Evolutionary conservation across 2,113 vertebrate genomes (phyloP).

Genomic region (Oreochromis niloticus): DNA sequence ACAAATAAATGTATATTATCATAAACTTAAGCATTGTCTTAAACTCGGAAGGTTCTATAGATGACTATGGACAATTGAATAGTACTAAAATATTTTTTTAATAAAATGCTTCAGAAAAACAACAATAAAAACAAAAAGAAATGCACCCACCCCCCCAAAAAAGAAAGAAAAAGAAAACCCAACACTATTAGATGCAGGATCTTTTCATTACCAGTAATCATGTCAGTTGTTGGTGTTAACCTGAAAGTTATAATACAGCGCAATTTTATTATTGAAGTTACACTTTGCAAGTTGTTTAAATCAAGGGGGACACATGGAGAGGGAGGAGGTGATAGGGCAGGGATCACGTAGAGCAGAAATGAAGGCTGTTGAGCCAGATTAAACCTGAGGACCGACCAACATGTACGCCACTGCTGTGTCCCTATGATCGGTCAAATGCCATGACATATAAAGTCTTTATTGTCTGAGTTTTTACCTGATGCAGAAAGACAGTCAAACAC

Average conservation of each 20-base stretch:
- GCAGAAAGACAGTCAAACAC: background rate
- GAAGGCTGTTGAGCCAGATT: background rate
- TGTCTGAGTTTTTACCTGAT: background rate
- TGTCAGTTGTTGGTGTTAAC: background rate
- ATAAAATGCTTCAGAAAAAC: background rate
- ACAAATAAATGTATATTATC: background rate
- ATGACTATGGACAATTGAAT: background rate
- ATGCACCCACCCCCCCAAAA: background rate
- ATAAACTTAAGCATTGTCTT: background rate
- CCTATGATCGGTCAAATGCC: background rate
- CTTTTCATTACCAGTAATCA: background rate
- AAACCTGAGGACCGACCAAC: background rate
- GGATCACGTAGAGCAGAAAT: background rate
- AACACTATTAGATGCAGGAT: background rate
- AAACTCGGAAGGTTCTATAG: background rate
- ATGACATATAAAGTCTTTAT: background rate
- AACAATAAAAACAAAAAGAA: background rate
- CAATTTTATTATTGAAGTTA: background rate
- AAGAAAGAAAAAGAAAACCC: background rate
- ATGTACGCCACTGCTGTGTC: background rate
- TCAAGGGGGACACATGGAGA: background rate
- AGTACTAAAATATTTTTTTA: background rate
- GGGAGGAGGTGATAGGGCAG: background rate
- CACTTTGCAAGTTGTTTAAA: background rate
- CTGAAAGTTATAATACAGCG: background rate